Evolutionary conservation across 2,797 vertebrate genomes (phyloP), one percentile per base, ranked within the genome.

Genomic region (Meriones psammophilus): DNA sequence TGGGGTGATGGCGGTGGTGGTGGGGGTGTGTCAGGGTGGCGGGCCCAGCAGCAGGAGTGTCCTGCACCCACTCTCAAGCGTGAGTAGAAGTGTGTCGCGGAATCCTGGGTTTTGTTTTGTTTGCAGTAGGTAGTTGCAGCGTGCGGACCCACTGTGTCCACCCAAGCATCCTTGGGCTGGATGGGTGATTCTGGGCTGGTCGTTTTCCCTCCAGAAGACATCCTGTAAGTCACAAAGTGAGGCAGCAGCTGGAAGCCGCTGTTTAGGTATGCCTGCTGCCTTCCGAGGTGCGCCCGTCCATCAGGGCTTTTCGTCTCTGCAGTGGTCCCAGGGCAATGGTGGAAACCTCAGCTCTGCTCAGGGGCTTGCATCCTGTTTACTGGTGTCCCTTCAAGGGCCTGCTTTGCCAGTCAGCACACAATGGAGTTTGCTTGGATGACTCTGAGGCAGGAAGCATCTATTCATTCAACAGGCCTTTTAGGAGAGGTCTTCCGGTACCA

Each of bases 211-310:
- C 13, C 42, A 77, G 22, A 50, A 66, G 88, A 78, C 88, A 30
- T 54, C 62, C 76, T 66, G 15, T 30, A 62, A 62, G 56, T 62
- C 30, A 3, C 33, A 78, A 3, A 77, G 42, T 5, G 10, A 85
- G 20, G 12, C 22, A 56, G 33, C 2, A n/a, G 66, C 22, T 24
- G 54, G 42, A 42, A 1, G 3, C 8, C 0, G 8, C 20, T 9
- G 26, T 20, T 20, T n/a, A 17, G 88, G 10, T 1, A 0, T 50
- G 50, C 9, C 50, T 1, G 50, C 50, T 50, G 50, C 50, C 50
- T 50, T 50, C 50, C 1, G 50, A 50, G 50, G 50, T 10, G 50
- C 50, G 8, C 50, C 0, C 10, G 88, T 66, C 58, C 30, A 10
- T 50, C 30, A 77, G 30, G 17, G 15, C 24, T 71, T 76, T 36